These are phyloP conservation scores for Theodoxus fluviatilis DNA, from an alignment of 2,888 invertebrate species.

Conservation along the genomic window DNA sequence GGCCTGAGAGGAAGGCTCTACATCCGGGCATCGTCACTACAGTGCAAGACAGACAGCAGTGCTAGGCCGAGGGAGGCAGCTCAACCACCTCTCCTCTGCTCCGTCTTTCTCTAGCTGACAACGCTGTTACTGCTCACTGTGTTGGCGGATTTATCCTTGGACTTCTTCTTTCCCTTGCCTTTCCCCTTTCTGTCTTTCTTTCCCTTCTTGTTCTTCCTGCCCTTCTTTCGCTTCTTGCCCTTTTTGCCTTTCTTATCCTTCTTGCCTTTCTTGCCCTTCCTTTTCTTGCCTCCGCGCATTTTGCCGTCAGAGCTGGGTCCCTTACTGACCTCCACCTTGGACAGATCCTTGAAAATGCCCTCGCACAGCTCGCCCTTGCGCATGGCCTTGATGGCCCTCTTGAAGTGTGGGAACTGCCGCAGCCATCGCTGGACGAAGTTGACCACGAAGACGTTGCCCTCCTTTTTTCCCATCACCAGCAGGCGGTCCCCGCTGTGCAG, in stretches of 20 bases:
- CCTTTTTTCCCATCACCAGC: slow-evolving; percentile 40
- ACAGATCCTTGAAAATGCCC: slow-evolving; percentile 27
- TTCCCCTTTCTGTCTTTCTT: slow-evolving; percentile 27
- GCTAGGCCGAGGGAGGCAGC: too few relatives aligned
- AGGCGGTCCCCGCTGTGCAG: slow-evolving; percentile 32
- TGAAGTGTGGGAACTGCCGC: slow-evolving; percentile 35
- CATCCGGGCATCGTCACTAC: too few relatives aligned
- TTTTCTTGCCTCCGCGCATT: slow-evolving; percentile 16
- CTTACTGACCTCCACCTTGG: slow-evolving; percentile 12
- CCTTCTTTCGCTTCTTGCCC: slow-evolving; percentile 24
- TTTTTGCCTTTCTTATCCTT: slow-evolving; percentile 25
- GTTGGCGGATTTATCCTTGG: too few relatives aligned
- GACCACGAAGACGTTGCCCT: slow-evolving; percentile 32
- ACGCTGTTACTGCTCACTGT: too few relatives aligned
- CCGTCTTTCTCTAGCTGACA: too few relatives aligned
- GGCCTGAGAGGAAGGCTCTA: too few relatives aligned
- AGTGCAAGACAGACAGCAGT: too few relatives aligned
- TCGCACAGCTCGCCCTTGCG: slow-evolving; percentile 40
- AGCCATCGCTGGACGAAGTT: slow-evolving; percentile 36
- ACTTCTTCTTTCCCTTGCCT: slow-evolving; percentile 15
- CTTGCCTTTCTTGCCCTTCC: slow-evolving; percentile 19
- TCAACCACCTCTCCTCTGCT: too few relatives aligned
- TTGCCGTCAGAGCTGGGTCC: slow-evolving; percentile 10
- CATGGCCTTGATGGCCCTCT: slow-evolving; percentile 38
- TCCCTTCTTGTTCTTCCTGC: slow-evolving; percentile 26